Evolutionary conservation across 2,113 vertebrate species (phyloP), one percentile per base, ranked within the genome.

Genomic region (Psettodes erumei): DNA sequence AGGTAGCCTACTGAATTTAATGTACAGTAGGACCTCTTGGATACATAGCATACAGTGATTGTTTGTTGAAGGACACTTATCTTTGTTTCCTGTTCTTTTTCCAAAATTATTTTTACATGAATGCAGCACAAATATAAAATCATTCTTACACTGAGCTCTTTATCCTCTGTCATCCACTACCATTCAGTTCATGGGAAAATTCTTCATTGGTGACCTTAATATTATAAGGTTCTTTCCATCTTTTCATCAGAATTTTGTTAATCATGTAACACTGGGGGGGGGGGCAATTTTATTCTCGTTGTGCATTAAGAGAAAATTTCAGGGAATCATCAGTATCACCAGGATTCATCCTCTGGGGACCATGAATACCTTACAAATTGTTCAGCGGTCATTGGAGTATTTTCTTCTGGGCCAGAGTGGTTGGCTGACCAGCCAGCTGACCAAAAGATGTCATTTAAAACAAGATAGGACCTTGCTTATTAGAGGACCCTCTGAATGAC

Each of bases 1-100:
- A 83, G 66, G 58, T 12, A 10, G n/a, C n/a, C n/a, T n/a, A n/a
- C 3, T 32, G 55, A 77, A 75, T 62, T 64, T 50, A 79, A 7
- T 60, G 38, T 62, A 51, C 54, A 38, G 68, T 55, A 28, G 4
- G 42, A 19, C 23, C 37, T 77, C 59, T 71, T 54, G 56, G 53
- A 61, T 47, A 55, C 6, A 37, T 32, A 40, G 28, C 8, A 25
- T 37, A 38, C 35, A 12, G 23, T 23, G 13, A 23, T 12, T 47
- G 25, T 63, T 18, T 38, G 5, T 55, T 47, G 21, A 47, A 23
- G 28, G 5, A 56, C 33, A 37, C 10, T 21, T 35, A 3, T 51
- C 8, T 50, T 62, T 23, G n/a, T 9, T 71, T 48, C 16, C 5
- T 35, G 7, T 43, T 23, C 28, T 61, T 43, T 50, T 19, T 40